phyloP scores from a whole-genome alignment of 2,113 vertebrate species.

The Picathartes gymnocephalus region DNA sequence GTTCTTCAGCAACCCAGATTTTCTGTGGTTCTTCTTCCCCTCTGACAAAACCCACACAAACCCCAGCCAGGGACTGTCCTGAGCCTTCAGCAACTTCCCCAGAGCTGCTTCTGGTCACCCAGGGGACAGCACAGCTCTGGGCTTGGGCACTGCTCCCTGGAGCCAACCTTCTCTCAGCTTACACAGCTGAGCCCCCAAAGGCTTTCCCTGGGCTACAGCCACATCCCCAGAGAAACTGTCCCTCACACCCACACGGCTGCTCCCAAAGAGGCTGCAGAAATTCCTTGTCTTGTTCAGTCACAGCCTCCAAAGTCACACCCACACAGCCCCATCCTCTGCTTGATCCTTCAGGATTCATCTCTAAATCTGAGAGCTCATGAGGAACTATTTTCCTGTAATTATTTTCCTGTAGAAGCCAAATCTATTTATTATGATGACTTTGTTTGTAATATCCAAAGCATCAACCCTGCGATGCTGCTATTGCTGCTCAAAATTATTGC shows the following conservation, averaged over 20 bases:
- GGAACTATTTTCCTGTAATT: constrained; percentile 17
- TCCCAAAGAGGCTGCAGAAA: background rate
- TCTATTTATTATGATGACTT: background rate
- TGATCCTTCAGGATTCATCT: background rate
- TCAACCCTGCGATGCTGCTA: background rate
- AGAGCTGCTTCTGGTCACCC: background rate
- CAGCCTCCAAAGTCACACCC: background rate
- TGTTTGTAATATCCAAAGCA: constrained; percentile 16
- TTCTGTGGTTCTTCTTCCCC: background rate
- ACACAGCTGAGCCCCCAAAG: background rate
- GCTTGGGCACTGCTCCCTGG: background rate
- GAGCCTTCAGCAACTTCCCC: background rate
- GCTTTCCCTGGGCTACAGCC: background rate
- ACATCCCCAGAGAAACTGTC: rapidly evolving
- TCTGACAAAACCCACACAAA: background rate
- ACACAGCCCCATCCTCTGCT: background rate
- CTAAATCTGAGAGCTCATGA: background rate
- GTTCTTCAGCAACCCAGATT: background rate
- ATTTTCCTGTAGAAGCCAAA: constrained; percentile 12
- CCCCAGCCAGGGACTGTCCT: rapidly evolving
- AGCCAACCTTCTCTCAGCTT: background rate
- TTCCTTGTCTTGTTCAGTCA: background rate
- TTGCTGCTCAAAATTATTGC: constrained; percentile 9
- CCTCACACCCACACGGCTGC: background rate
- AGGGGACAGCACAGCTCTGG: background rate